Percentiles rank a stretch among this genome's conserved stretches.
Conservation (phyloP, 2,888 invertebrate species). For the Archaeoteleia sp. region DNA sequence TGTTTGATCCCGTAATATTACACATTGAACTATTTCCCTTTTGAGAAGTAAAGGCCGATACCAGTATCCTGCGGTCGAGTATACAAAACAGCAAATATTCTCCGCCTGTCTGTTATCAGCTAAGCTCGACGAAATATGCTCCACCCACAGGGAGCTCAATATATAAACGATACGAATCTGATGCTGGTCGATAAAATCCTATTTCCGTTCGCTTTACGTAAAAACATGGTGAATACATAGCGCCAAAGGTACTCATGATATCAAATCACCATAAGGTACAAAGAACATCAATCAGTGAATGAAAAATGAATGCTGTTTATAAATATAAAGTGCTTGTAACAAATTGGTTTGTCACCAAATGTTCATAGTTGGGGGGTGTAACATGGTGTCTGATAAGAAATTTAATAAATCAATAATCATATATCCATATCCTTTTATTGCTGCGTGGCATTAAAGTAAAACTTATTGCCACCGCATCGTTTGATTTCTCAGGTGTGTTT, state of each 20-base stretch:
- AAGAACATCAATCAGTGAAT: background rate
- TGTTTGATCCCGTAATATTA: slow-evolving; percentile 49
- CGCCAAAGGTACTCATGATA: background rate
- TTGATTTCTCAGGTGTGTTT: background rate
- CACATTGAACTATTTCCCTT: slow-evolving; percentile 37
- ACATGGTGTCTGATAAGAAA: background rate
- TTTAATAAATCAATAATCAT: slow-evolving; percentile 11
- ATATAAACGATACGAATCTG: slow-evolving; percentile 9
- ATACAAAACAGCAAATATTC: slow-evolving; percentile 6
- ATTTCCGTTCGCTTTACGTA: slow-evolving; percentile 27
- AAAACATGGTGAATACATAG: slow-evolving; percentile 6
- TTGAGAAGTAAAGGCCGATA: slow-evolving; percentile 25
- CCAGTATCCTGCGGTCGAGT: slow-evolving; percentile 10
- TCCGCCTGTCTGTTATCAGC: slow-evolving; percentile 16
- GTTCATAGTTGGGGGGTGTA: background rate
- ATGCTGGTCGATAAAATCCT: slow-evolving; percentile 25
- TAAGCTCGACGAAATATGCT: slow-evolving; percentile 23
- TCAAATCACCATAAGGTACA: background rate
- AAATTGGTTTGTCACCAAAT: slow-evolving; percentile 21
- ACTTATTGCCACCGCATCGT: too few relatives aligned
- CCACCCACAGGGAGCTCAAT: slow-evolving; percentile 2
- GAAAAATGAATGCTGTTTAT: slow-evolving; percentile 18
- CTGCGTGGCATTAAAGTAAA: too few relatives aligned
- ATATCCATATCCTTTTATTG: slow-evolving; percentile 7
- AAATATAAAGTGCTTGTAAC: slow-evolving; percentile 4